These are phyloP conservation scores for Heterodera carotae DNA, from an alignment of 1,140 invertebrate genomes.

Conservation along the genomic window DNA sequence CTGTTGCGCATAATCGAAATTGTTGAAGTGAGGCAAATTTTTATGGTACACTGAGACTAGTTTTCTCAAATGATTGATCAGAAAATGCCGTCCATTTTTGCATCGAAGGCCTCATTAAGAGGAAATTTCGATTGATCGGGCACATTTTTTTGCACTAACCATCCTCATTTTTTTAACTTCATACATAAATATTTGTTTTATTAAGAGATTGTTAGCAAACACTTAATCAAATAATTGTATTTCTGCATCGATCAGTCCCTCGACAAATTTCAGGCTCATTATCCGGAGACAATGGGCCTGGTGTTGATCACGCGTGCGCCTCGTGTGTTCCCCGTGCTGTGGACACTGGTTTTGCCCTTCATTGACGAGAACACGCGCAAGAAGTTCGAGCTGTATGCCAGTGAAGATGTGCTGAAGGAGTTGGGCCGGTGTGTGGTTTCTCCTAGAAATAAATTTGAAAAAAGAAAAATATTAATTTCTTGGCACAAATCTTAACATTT, in stretches of 20 bases:
- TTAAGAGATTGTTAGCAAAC: too few species aligned
- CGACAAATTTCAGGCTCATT: slow-evolving; percentile 74
- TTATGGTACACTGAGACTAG: too few species aligned
- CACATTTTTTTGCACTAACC: too few species aligned
- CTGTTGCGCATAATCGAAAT: slow-evolving; percentile 90
- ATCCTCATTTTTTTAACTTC: too few species aligned
- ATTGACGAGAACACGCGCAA: slow-evolving; percentile 92
- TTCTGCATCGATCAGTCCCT: too few species aligned
- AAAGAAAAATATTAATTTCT: neutral
- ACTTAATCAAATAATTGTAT: too few species aligned
- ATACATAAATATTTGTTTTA: too few species aligned
- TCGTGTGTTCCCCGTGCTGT: slow-evolving; percentile 90
- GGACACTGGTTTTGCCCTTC: slow-evolving; percentile 93
- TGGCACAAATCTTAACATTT: too few species aligned
- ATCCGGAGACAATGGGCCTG: slow-evolving; percentile 88
- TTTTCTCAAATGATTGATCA: too few species aligned
- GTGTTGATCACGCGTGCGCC: slow-evolving; percentile 85
- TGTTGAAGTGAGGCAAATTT: slow-evolving; percentile 72
- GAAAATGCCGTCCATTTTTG: too few species aligned
- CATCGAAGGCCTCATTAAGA: too few species aligned
- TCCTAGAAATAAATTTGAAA: neutral
- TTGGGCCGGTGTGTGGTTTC: slow-evolving; percentile 76
- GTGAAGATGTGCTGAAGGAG: slow-evolving; percentile 54
- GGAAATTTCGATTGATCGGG: too few species aligned
- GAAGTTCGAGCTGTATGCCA: slow-evolving; percentile 74